Percentiles rank a stretch among this genome's conserved stretches.
phyloP scores from a whole-genome alignment of 2,888 invertebrate species.

The Apamea crenata region DNA sequence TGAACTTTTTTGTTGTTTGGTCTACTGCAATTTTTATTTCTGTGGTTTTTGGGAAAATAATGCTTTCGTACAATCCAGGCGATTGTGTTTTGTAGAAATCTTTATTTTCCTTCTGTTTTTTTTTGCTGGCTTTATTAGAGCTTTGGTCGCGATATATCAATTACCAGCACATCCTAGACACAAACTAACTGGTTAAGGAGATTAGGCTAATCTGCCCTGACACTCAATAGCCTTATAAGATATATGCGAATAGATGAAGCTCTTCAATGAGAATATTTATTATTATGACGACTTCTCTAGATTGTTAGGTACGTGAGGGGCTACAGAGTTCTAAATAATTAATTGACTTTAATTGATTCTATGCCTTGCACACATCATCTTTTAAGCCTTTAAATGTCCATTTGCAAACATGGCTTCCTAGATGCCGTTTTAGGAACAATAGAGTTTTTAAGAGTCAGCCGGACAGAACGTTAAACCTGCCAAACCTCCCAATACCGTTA shows the following conservation, averaged over 20 bases:
- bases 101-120: background rate
- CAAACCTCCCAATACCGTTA: background rate
- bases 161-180: background rate
- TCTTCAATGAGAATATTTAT: background rate
- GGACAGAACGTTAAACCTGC: background rate
- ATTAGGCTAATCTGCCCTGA: background rate
- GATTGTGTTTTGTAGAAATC: background rate
- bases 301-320: background rate
- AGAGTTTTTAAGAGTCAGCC: background rate
- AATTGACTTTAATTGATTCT: background rate
- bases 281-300: too few relatives aligned
- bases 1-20: background rate
- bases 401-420: background rate
- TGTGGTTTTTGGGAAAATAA: background rate
- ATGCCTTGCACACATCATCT: background rate
- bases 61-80: background rate
- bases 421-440: too few relatives aligned
- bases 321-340: background rate
- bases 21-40: conserved; percentile 1
- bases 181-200: background rate
- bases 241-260: background rate
- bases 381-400: background rate
- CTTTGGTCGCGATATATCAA: background rate
- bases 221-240: background rate
- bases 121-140: background rate